These are phyloP conservation scores for Leptura quadrifasciata DNA, from an alignment of 2,888 invertebrate species.

Conservation along the genomic window DNA sequence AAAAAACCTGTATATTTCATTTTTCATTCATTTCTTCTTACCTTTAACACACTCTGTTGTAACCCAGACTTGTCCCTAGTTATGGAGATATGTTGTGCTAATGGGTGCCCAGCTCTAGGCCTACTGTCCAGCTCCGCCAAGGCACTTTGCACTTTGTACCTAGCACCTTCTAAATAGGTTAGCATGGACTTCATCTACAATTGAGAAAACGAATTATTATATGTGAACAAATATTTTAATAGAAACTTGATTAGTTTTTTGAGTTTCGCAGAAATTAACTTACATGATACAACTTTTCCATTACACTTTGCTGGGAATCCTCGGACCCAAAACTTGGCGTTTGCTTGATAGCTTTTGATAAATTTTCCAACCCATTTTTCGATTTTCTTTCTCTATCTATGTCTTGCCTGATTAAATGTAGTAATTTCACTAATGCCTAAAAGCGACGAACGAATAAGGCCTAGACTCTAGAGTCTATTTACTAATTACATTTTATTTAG, in stretches of 20 bases:
- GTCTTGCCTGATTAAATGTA: conserved; percentile 91
- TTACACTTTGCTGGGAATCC: conserved; percentile 93
- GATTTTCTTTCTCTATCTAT: conserved; percentile 93
- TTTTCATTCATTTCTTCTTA: conserved; percentile 65
- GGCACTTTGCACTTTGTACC: conserved; percentile 90
- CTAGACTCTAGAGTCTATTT: too few relatives aligned
- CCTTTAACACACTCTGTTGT: conserved; percentile 90
- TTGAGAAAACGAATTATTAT: conserved; percentile 20
- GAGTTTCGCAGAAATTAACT: conserved; percentile 66
- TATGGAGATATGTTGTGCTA: conserved; percentile 90
- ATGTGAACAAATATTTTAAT: too few relatives aligned
- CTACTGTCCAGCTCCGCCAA: conserved; percentile 88
- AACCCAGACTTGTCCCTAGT: conserved; percentile 93
- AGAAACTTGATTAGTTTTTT: too few relatives aligned
- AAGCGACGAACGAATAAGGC: too few relatives aligned
- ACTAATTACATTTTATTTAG: too few relatives aligned
- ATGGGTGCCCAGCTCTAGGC: conserved; percentile 85
- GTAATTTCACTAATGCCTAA: conserved; percentile 87
- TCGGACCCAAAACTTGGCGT: conserved; percentile 90
- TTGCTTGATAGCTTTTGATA: conserved; percentile 90
- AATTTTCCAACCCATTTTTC: conserved; percentile 90
- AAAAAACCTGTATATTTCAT: too few relatives aligned
- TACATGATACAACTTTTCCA: conserved; percentile 94
- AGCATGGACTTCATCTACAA: conserved; percentile 93
- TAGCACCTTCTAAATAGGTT: conserved; percentile 92